These are phyloP conservation scores for Diachasma alloeum DNA, from an alignment of 1,140 invertebrate species.

Conservation along the genomic window DNA sequence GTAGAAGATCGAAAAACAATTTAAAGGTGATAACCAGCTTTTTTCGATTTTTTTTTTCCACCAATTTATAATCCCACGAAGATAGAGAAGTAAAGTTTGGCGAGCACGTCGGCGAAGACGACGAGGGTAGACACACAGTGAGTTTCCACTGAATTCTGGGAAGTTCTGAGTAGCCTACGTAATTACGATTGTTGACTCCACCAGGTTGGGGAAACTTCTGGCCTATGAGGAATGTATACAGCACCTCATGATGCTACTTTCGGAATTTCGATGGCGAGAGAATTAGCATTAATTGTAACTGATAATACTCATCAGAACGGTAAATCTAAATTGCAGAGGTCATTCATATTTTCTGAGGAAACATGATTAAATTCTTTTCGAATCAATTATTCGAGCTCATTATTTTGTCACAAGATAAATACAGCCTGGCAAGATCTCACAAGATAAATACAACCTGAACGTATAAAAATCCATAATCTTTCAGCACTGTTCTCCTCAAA, in stretches of 20 bases:
- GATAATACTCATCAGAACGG: neutral
- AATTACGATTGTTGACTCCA: slow-evolving; percentile 28
- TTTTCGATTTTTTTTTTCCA: neutral
- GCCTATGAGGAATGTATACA: neutral
- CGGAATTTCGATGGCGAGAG: neutral
- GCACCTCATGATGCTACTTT: neutral
- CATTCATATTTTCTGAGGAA: too few relatives aligned
- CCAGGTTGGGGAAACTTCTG: neutral
- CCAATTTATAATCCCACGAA: neutral
- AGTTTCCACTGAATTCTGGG: neutral
- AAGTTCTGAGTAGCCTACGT: slow-evolving; percentile 18
- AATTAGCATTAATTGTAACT: neutral
- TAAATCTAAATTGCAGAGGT: neutral
- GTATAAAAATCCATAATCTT: neutral
- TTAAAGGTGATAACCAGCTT: neutral
- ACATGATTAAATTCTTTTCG: too few relatives aligned
- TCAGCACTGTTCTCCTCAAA: neutral
- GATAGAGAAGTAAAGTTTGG: neutral
- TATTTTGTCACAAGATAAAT: too few relatives aligned
- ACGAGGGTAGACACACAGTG: neutral
- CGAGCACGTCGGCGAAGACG: neutral
- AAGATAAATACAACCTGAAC: too few relatives aligned
- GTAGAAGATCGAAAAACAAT: neutral
- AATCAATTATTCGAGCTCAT: too few relatives aligned
- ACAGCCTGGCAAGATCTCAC: too few relatives aligned